Percentiles rank a stretch among this genome's conserved stretches.
These are phyloP conservation scores for Drosophila maculinotata DNA, from an alignment of 2,888 invertebrate species.

Conservation along the genomic window DNA sequence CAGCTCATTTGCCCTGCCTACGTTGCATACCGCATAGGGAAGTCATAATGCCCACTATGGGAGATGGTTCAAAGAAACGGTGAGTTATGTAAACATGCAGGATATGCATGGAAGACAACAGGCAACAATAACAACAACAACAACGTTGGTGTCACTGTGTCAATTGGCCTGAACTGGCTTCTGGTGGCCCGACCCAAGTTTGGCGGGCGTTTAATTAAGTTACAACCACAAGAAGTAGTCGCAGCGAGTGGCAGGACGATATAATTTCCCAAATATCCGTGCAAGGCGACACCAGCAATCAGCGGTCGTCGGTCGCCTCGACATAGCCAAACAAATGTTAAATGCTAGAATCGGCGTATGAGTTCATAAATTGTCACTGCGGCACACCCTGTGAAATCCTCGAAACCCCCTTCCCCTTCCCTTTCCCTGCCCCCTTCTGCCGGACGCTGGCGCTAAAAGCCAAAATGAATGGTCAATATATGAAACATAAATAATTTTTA, in stretches of 20 bases:
- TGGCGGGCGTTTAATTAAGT: constrained; percentile 68
- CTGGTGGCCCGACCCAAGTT: constrained; percentile 35
- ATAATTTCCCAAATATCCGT: constrained; percentile 79
- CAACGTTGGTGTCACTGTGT: constrained; percentile 72
- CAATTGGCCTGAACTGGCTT: constrained; percentile 61
- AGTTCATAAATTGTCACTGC: constrained; percentile 73
- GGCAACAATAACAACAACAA: constrained; percentile 9
- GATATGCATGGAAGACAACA: constrained; percentile 35
- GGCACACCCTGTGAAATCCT: constrained; percentile 59
- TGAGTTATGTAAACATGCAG: constrained; percentile 69
- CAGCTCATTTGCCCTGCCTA: no score
- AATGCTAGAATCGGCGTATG: constrained; percentile 63
- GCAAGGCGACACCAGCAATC: constrained; percentile 78
- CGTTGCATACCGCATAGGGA: not conserved
- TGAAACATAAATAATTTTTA: constrained; percentile 77
- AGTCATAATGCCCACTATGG: not conserved
- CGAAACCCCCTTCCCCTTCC: not conserved
- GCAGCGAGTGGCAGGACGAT: constrained; percentile 49
- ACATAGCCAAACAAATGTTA: constrained; percentile 70
- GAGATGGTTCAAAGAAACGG: constrained; percentile 25
- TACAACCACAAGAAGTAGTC: constrained; percentile 49
- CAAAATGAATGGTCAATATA: constrained; percentile 80
- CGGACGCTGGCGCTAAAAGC: constrained; percentile 67
- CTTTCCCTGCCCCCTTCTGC: not conserved
- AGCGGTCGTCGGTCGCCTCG: constrained; percentile 51